Evolutionary conservation across 2,888 invertebrate genomes (phyloP).

Genomic region (Trachelus tabidus): DNA sequence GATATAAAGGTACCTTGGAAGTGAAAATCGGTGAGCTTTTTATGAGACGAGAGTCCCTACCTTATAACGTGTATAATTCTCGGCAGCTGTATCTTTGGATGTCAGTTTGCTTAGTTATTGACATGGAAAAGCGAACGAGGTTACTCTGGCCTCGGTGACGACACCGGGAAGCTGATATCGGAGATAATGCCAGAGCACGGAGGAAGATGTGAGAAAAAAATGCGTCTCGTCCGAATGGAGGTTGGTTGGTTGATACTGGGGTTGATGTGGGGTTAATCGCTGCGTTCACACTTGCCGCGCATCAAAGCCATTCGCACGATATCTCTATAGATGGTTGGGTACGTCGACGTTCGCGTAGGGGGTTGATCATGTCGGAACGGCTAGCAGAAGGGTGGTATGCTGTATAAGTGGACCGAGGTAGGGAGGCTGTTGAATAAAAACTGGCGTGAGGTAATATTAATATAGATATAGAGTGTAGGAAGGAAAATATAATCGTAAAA

Average conservation of each 20-base stretch:
- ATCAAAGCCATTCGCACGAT: constrained; percentile 40
- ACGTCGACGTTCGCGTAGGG: neutral
- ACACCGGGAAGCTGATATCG: neutral
- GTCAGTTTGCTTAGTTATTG: neutral
- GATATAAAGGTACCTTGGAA: neutral
- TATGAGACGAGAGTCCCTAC: neutral
- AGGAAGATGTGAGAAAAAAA: neutral
- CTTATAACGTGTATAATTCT: neutral
- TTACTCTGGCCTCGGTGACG: neutral
- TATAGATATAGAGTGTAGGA: neutral
- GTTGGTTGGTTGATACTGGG: constrained; percentile 19
- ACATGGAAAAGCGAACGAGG: neutral
- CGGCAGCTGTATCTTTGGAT: neutral
- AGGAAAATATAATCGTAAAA: neutral
- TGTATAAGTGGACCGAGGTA: neutral
- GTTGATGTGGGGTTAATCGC: constrained; percentile 55
- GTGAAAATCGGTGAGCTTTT: neutral
- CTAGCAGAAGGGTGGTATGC: neutral
- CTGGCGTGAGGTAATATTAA: neutral
- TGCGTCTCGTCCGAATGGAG: neutral
- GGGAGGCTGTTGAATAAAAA: neutral
- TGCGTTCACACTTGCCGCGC: constrained; percentile 50
- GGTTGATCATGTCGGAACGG: neutral
- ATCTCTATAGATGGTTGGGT: neutral
- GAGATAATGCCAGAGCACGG: neutral